Evolutionary conservation across 2,113 vertebrate species (phyloP), one percentile per base, ranked within the genome.

Genomic region (Larimichthys polyactis): DNA sequence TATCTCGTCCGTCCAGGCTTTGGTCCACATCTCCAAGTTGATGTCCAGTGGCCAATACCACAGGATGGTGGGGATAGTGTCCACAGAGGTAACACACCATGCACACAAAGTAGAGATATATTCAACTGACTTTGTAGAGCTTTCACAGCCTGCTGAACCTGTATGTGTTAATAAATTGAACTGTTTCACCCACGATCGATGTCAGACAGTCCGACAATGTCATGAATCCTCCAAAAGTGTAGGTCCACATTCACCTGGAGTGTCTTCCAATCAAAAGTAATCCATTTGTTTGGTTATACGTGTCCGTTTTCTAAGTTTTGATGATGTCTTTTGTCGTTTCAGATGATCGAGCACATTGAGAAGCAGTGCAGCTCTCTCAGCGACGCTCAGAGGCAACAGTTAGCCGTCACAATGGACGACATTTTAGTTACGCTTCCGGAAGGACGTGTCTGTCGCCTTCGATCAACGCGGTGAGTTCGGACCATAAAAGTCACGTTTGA

Each of bases 401-500:
- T 94, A 1, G 66, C 86, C 0, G 78, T 94, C 57, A 62, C 65
- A 4, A 69, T 77, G 49, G 86, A 91, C 1, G 91, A 94, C 6
- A 92, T 94, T 14, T 7, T 94, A 59, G 91, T 93, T 24, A 3
- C 87, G 43, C 75, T 88, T 24, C 92, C 92, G 4, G 90, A 93
- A 17, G 91, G 91, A 94, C 14, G 71, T 93, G 12, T 88, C 85
- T 0, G 71, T 92, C 1, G 80, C 88, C 54, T 88, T 90, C 19
- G 92, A 94, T 58, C 17, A 70, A 16, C 4, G 29, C 0, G 90
- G 89, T 91, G 29, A 84, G 83, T 59, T 40, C 20, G 11, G 15
- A 14, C 36, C 11, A 49, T 40, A 14, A 6, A 70, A 44, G 22
- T 3, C 22, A 49, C 44, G n/a, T 22, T 48, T 44, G 15, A 44